These are phyloP conservation scores for Spea bombifrons DNA, from an alignment of 2,113 vertebrate genomes.

Conservation along the genomic window DNA sequence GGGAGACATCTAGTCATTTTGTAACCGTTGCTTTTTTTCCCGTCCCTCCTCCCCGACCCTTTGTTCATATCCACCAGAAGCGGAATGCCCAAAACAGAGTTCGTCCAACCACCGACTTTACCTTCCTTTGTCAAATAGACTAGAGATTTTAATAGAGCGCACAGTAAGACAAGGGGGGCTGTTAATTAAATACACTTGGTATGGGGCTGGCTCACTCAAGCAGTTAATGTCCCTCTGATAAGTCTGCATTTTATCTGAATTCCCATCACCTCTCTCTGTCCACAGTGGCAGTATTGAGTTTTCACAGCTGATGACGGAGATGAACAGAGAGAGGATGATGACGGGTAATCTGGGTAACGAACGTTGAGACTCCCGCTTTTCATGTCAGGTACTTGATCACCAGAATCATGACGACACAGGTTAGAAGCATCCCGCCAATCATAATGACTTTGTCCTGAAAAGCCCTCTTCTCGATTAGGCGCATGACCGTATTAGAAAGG, in stretches of 20 bases:
- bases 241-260: slow-evolving; percentile 6
- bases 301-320: slow-evolving; percentile 23
- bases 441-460: slow-evolving; percentile 95
- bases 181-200: slow-evolving; percentile 19
- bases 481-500: slow-evolving; percentile 95
- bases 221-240: slow-evolving; percentile 8
- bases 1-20: too few relatives aligned
- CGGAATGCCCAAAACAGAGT: neutral
- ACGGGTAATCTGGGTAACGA: slow-evolving; percentile 1
- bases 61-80: too few relatives aligned
- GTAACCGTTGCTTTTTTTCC: too few relatives aligned
- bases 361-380: slow-evolving; percentile 48
- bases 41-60: too few relatives aligned
- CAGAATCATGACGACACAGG: slow-evolving; percentile 87
- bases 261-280: neutral
- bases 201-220: neutral
- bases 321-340: slow-evolving; percentile 9
- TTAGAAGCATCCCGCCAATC: slow-evolving; percentile 91
- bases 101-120: neutral
- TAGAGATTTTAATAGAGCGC: slow-evolving; percentile 17
- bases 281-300: slow-evolving; percentile 7
- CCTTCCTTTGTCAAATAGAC: neutral
- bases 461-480: slow-evolving; percentile 90
- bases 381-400: slow-evolving; percentile 89
- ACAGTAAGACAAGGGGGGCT: neutral